Percentiles rank a stretch among this genome's conserved stretches.
Evolutionary conservation across 1,140 invertebrate genomes (phyloP).

Genomic region (Chymomyza costata): DNA sequence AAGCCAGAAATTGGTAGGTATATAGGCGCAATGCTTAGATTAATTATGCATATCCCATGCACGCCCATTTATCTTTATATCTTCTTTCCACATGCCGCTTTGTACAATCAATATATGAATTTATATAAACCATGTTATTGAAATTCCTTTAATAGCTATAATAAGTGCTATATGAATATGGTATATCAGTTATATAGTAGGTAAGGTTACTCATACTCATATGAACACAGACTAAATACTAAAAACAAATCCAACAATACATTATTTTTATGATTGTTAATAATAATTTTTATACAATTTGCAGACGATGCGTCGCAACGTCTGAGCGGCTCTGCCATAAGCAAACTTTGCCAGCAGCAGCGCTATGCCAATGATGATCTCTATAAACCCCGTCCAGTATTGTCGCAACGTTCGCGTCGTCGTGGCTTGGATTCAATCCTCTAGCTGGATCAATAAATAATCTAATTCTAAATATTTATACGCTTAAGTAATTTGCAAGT

Average conservation of each 20-base stretch:
- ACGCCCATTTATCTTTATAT: constrained; percentile 16
- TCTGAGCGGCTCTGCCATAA: constrained; percentile 34
- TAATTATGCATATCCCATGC: background rate
- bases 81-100: constrained; percentile 52
- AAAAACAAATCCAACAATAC: too few species aligned
- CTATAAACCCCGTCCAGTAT: constrained; percentile 81
- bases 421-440: constrained; percentile 60
- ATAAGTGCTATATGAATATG: too few species aligned
- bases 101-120: constrained; percentile 6
- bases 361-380: constrained; percentile 82
- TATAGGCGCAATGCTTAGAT: background rate
- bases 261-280: too few species aligned
- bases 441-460: constrained; percentile 19
- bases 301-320: constrained; percentile 27
- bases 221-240: too few species aligned
- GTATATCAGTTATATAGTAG: too few species aligned
- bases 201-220: too few species aligned
- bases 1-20: constrained; percentile 56
- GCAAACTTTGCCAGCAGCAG: constrained; percentile 75
- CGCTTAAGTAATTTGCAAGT: too few species aligned
- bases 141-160: too few species aligned
- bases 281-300: too few species aligned
- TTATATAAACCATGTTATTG: too few species aligned
- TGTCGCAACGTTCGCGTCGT: constrained; percentile 66
- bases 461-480: background rate